Percentiles rank a stretch among this genome's conserved stretches.
Conservation (phyloP, 2,888 invertebrate genomes). For the Caprella mutica region DNA sequence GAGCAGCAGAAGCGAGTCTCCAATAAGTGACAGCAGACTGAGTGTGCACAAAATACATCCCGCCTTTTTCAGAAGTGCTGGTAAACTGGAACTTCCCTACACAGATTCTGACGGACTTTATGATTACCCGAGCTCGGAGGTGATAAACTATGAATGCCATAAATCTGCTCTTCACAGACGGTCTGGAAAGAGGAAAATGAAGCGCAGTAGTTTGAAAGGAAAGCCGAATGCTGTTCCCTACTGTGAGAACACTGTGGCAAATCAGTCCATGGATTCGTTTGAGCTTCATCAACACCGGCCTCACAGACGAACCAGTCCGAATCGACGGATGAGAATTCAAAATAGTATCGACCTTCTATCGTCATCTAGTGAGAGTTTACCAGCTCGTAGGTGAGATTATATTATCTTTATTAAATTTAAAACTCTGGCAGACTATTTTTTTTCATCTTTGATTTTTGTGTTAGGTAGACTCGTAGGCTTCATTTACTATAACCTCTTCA, state of each 20-base stretch:
- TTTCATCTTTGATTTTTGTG: background rate
- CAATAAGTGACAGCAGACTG: conserved; percentile 34
- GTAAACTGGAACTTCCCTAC: conserved; percentile 49
- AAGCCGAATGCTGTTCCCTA: too few species aligned
- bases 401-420: background rate
- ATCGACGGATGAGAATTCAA: conserved; percentile 22
- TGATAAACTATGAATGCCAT: conserved; percentile 34
- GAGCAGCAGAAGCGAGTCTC: conserved; percentile 34
- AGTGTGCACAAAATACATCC: conserved; percentile 28
- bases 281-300: conserved; percentile 18
- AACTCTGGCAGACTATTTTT: background rate
- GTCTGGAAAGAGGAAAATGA: conserved; percentile 21
- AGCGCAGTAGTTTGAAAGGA: conserved; percentile 6
- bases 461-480: too few species aligned
- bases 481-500: too few species aligned
- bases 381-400: conserved; percentile 28
- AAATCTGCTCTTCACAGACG: conserved; percentile 16
- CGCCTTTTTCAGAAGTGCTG: conserved; percentile 30
- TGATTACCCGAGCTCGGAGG: conserved; percentile 65
- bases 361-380: conserved; percentile 30
- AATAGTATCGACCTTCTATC: conserved; percentile 29
- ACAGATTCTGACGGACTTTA: conserved; percentile 69
- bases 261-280: conserved; percentile 2
- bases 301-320: conserved; percentile 17
- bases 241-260: too few species aligned